phyloP scores from a whole-genome alignment of 1,140 invertebrate genomes.

The Euwallacea fornicatus region DNA sequence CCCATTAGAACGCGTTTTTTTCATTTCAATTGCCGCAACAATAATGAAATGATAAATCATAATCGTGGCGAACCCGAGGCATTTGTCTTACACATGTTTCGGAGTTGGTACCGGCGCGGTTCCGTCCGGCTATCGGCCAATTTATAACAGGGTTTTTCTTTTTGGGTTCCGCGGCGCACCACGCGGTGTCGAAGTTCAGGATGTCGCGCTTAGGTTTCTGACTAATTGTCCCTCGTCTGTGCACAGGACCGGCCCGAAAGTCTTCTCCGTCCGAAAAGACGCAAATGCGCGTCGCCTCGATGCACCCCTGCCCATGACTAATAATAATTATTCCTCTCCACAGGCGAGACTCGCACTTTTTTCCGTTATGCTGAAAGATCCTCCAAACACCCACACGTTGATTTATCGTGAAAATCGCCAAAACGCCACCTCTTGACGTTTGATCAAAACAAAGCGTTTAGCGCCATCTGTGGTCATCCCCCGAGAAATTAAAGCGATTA shows the following conservation, averaged over 20 bases:
- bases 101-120: conserved; percentile 10
- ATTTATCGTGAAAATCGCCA: neutral
- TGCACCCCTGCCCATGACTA: neutral
- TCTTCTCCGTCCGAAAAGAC: neutral
- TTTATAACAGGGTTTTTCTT: conserved; percentile 31
- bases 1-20: too few relatives aligned
- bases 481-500: too few relatives aligned
- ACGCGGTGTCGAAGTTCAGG: conserved; percentile 33
- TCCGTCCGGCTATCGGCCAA: conserved; percentile 13
- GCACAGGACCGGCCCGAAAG: conserved; percentile 10
- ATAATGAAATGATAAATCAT: conserved; percentile 12
- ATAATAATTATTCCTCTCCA: conserved; percentile 15
- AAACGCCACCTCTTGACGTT: too few relatives aligned
- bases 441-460: neutral
- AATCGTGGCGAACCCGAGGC: conserved; percentile 3
- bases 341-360: conserved; percentile 24
- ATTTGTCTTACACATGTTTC: conserved; percentile 30
- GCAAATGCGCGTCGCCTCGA: neutral
- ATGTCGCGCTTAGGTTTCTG: conserved; percentile 33
- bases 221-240: conserved; percentile 19
- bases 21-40: too few relatives aligned
- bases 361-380: conserved; percentile 12
- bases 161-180: conserved; percentile 2
- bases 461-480: neutral
- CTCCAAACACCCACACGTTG: conserved; percentile 7